phyloP scores from a whole-genome alignment of 2,888 invertebrate species.

The Seira ritae region DNA sequence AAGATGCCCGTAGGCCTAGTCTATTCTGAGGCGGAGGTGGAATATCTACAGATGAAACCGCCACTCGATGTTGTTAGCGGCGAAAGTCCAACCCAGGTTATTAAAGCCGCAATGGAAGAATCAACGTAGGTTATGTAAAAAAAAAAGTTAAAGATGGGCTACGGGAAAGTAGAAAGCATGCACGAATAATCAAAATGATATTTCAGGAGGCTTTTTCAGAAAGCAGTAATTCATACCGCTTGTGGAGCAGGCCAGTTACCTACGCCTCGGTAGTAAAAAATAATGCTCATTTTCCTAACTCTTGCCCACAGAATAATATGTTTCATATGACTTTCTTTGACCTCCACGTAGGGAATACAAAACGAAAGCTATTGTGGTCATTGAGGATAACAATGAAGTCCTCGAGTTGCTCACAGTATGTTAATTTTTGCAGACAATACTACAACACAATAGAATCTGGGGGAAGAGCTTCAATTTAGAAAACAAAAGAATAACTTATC shows the following conservation, averaged over 20 bases:
- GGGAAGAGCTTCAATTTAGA: background rate
- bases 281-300: too few relatives aligned
- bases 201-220: conserved; percentile 42
- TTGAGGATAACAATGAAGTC: conserved; percentile 53
- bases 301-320: background rate
- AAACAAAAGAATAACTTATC: background rate
- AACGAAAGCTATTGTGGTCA: conserved; percentile 41
- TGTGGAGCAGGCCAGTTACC: conserved; percentile 10
- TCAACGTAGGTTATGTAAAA: conserved; percentile 52
- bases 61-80: conserved; percentile 19
- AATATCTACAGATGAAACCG: conserved; percentile 35
- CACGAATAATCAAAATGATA: too few relatives aligned
- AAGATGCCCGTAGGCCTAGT: conserved; percentile 48
- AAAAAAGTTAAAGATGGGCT: too few relatives aligned
- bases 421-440: too few relatives aligned
- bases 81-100: conserved; percentile 35
- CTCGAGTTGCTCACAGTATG: conserved; percentile 53
- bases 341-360: background rate
- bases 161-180: too few relatives aligned
- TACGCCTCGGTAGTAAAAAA: conserved; percentile 19
- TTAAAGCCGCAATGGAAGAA: conserved; percentile 44
- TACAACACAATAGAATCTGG: too few relatives aligned
- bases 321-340: background rate
- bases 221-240: conserved; percentile 31
- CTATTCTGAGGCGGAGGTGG: conserved; percentile 36